Evolutionary conservation across 2,113 vertebrate genomes (phyloP).

Genomic region (Bucco capensis): DNA sequence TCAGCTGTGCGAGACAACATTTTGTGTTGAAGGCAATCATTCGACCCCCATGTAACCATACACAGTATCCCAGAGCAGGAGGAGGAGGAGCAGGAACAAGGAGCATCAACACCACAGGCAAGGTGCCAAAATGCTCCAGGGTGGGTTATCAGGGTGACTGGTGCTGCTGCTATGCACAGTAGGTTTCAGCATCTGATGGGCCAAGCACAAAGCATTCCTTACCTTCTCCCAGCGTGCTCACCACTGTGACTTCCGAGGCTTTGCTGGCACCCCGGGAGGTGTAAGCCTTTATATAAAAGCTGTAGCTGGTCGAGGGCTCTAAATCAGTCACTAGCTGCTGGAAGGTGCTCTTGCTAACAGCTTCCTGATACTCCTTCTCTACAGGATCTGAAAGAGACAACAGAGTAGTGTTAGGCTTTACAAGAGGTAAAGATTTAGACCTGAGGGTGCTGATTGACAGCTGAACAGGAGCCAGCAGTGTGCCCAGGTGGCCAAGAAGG

Average conservation of each 20-base stretch:
- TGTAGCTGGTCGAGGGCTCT: conserved; percentile 93
- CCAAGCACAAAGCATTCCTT: conserved; percentile 28
- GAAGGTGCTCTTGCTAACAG: conserved; percentile 92
- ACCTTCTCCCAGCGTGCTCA: conserved; percentile 94
- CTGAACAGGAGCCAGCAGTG: too few species aligned
- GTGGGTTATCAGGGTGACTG: rapidly evolving
- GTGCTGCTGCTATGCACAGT: background rate
- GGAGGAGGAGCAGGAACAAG: background rate
- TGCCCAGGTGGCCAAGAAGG: too few species aligned
- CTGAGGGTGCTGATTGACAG: too few species aligned
- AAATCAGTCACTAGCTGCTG: conserved; percentile 92
- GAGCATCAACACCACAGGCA: background rate
- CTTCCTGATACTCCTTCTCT: conserved; percentile 96
- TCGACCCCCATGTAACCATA: background rate
- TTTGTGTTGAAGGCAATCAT: background rate
- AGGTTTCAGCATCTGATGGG: background rate
- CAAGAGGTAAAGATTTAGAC: background rate
- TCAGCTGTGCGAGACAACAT: background rate
- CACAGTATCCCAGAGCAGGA: background rate
- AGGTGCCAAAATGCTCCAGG: rapidly evolving
- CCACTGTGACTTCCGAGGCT: conserved; percentile 80
- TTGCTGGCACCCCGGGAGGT: conserved; percentile 94
- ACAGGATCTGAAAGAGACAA: conserved; percentile 77
- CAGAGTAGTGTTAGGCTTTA: background rate
- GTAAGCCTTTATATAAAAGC: conserved; percentile 97